These are phyloP conservation scores for Parambassis ranga DNA, from an alignment of 2,797 vertebrate genomes.

Conservation along the genomic window DNA sequence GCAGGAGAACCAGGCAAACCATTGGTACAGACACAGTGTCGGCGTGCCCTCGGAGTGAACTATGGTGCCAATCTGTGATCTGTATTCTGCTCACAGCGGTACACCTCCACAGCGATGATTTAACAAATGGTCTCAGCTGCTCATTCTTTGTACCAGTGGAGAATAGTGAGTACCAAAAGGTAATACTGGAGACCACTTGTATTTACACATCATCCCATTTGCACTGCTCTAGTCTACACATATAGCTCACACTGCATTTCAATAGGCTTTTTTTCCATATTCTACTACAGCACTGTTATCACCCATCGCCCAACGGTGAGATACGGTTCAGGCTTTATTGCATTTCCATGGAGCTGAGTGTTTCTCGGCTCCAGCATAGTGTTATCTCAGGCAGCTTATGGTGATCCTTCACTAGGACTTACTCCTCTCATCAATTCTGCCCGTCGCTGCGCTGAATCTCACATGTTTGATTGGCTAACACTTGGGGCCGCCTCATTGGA, in stretches of 20 bases:
- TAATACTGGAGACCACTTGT: conserved; percentile 21
- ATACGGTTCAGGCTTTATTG: conserved; percentile 68
- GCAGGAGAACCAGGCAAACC: too few species aligned
- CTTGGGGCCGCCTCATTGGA: conserved; percentile 33
- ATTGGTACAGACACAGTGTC: not conserved
- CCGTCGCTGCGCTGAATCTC: conserved; percentile 53
- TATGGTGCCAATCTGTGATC: conserved; percentile 7
- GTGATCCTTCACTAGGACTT: conserved; percentile 75
- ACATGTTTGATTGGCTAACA: conserved; percentile 63
- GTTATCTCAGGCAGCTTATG: conserved; percentile 73
- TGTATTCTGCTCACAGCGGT: conserved; percentile 30
- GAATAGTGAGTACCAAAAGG: not conserved
- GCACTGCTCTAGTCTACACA: conserved; percentile 19
- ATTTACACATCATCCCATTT: conserved; percentile 46
- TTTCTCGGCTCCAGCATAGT: conserved; percentile 41
- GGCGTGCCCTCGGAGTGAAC: conserved; percentile 28
- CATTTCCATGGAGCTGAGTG: conserved; percentile 69
- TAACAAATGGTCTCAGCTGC: conserved; percentile 28
- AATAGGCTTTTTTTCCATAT: conserved; percentile 58
- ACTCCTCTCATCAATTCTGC: conserved; percentile 76
- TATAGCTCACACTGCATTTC: conserved; percentile 54
- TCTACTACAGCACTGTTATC: conserved; percentile 47
- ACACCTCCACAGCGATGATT: conserved; percentile 8
- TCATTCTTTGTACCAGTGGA: conserved; percentile 27
- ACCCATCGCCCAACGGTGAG: conserved; percentile 47